phyloP scores from a whole-genome alignment of 2,888 invertebrate genomes.

The Cheilosia vernalis region DNA sequence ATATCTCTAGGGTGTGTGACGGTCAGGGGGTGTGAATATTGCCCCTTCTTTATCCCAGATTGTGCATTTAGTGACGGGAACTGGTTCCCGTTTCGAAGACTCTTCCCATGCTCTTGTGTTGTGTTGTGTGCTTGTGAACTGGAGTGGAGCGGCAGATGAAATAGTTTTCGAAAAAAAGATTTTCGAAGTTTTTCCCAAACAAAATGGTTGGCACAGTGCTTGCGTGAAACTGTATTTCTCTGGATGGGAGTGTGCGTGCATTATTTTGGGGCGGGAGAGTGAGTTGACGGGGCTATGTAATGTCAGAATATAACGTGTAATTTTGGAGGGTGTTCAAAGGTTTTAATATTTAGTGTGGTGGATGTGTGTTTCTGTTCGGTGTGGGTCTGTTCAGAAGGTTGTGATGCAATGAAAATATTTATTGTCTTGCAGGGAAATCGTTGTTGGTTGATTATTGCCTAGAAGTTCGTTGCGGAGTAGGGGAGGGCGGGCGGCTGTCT shows the following conservation, averaged over 20 bases:
- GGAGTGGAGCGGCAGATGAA: constrained; percentile 29
- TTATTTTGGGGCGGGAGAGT: constrained; percentile 55
- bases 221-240: constrained; percentile 50
- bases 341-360: constrained; percentile 36
- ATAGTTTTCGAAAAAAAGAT: constrained; percentile 52
- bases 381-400: constrained; percentile 46
- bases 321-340: constrained; percentile 66
- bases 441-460: constrained; percentile 67
- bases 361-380: constrained; percentile 8
- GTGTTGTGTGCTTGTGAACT: constrained; percentile 14
- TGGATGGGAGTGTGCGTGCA: constrained; percentile 1
- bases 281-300: constrained; percentile 45
- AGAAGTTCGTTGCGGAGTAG: constrained; percentile 23
- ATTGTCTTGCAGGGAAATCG: constrained; percentile 71
- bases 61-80: constrained; percentile 69
- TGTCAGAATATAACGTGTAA: constrained; percentile 65
- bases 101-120: constrained; percentile 3
- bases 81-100: constrained; percentile 63
- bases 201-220: constrained; percentile 71
- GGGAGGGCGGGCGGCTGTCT: neutral
- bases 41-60: constrained; percentile 55
- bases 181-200: constrained; percentile 65
- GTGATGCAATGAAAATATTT: constrained; percentile 75
- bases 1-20: constrained; percentile 27
- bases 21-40: constrained; percentile 35